Evolutionary conservation across 2,113 vertebrate genomes (phyloP).

Genomic region (Serinus canaria): DNA sequence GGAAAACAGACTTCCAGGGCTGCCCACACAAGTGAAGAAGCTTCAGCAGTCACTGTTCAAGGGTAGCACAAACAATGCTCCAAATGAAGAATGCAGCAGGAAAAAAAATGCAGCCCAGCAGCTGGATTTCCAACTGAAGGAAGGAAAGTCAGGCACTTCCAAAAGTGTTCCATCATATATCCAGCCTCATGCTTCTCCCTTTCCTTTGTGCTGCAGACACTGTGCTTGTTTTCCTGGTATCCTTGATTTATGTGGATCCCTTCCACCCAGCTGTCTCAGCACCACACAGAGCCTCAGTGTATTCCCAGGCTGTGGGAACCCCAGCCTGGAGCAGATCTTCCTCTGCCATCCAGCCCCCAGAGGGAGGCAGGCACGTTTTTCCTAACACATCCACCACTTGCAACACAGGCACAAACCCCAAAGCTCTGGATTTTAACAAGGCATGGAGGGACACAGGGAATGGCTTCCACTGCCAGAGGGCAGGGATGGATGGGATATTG

Average conservation of each 20-base stretch:
- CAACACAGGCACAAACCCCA: fast-evolving
- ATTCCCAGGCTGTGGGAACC: background rate
- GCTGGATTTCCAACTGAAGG: background rate
- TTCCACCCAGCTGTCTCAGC: background rate
- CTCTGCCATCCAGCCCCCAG: background rate
- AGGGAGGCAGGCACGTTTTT: fast-evolving
- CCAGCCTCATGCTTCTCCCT: background rate
- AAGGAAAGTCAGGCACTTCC: background rate
- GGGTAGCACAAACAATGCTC: background rate
- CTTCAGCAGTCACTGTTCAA: background rate
- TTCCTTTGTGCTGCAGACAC: background rate
- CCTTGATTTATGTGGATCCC: background rate
- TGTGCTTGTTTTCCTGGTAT: fast-evolving
- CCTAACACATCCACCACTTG: background rate
- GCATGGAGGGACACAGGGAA: background rate
- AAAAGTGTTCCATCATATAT: fast-evolving
- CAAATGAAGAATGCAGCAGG: background rate
- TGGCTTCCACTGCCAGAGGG: background rate
- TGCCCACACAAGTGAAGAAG: background rate
- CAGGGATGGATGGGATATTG: fast-evolving
- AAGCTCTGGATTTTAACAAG: background rate
- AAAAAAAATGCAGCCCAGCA: background rate
- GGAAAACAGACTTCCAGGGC: background rate
- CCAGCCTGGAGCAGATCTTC: background rate
- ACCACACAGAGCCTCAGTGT: too few species aligned